Evolutionary conservation across 2,888 invertebrate species (phyloP), one percentile per base, ranked within the genome.

Genomic region (Atherix ibis): DNA sequence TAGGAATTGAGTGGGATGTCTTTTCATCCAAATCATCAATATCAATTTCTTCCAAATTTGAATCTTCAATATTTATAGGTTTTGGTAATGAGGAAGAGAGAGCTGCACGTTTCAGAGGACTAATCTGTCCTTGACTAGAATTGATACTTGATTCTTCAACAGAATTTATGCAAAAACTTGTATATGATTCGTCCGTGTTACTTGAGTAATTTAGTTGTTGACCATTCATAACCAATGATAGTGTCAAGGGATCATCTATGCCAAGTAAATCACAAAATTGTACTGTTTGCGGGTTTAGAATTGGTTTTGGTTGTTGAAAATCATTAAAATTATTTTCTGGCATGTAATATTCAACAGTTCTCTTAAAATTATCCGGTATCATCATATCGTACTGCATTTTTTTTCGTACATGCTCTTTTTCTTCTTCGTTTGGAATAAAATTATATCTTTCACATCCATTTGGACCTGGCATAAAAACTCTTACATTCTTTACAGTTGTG

Each of bases 181-280:
- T 34, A 30, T 31, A 8, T 5, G 25, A 37, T 17, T 42, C 32
- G 25, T 35, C 31, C 27, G 41, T 41, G 3, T 35, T 31, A 34
- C 40, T 46, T 3, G 52, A 50, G 37, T 48, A 45, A 19, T 50
- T 57, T 13, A 61, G 36, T 26, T 51, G 54, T 39, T 66, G 56
- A 1, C 71, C 68, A 15, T 55, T 56, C 37, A 68, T 55, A 10
- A 69, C 57, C 54, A 73, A 54, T 2, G 79, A 54, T 24, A 80
- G 61, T 42, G 68, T 68, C 10, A 82, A 59, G 0, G 92, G 92
- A 63, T 94, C 89, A 52, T 81, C 80, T 36, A 94, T 72, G 1
- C 74, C 72, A 25, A 84, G 55, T 40, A 56, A 67, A 30, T 73
- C 66, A 56, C 82, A 84, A 27, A 84, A 67, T 12, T 61, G 51